Base-by-base conservation (phyloP, 2,888 invertebrate species). In the Pterostichus niger region DNA sequence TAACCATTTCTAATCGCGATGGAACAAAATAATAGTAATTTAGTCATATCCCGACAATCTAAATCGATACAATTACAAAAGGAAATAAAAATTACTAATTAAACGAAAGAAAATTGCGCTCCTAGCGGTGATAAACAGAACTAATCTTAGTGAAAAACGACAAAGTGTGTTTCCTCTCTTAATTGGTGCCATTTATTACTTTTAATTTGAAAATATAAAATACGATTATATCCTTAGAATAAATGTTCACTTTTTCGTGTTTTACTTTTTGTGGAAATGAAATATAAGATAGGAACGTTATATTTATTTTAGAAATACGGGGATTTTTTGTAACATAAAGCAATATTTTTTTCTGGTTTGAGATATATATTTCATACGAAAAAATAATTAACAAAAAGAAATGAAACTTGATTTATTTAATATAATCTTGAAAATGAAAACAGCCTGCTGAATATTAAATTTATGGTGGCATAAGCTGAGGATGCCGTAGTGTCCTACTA, bases 161-260 rank as follows among this genome's bases (percentile, higher is more conserved):
- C 17, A 54, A 59, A 59, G 59, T 31, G 35, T 64, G 33, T 64
- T 33, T 64, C 31, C 13, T 5, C 13, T 35, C 35, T 64, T 64
- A 64, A 64, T 64, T 64, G 64, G 64, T 13, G 35, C 35, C 64
- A 64, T 64, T 33, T 64, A 33, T 64, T 11, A 64, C 64, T 64
- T 64, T 64, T 64, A 64, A 64, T 64, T 64, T 64, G 64, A 33
- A 64, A 64, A 64, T 35, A 64, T 64, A 64, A 64, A 64, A 64
- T 64, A 64, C 64, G 64, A 35, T 64, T 64, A 64, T 35, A 35
- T 33, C 35, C 33, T 7, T n/a, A 35, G 4, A 64, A 64, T 64
- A 6, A 64, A 64, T 64, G 64, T 33, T 64, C 64, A 64, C 35
- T 64, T 64, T 35, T 33, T 11, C 1, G 10, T 11, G 59, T 59